These are phyloP conservation scores for Hirudo medicinalis DNA, from an alignment of 1,140 invertebrate species.

Conservation along the genomic window DNA sequence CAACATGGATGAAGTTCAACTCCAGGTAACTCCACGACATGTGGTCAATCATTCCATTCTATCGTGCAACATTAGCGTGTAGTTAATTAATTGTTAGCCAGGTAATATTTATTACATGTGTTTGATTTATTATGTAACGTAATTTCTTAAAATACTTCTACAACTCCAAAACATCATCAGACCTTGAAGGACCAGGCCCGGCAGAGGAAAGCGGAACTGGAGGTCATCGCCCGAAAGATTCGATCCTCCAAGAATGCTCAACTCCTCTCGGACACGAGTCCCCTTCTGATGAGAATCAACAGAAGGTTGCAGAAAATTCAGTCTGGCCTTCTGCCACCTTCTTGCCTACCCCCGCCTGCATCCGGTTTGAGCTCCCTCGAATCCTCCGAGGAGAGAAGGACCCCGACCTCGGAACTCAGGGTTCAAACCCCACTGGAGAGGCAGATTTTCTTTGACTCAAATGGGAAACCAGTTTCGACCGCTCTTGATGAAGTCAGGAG, in stretches of 20 bases:
- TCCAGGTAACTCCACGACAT: neutral
- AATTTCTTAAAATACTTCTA: neutral
- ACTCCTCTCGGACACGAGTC: neutral
- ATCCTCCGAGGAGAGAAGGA: neutral
- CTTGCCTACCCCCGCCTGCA: neutral
- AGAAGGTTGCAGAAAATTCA: neutral
- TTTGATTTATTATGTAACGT: too few species aligned
- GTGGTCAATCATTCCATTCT: neutral
- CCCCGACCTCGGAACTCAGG: neutral
- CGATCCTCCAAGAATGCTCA: neutral
- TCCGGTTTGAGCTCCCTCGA: neutral
- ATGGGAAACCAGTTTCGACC: neutral
- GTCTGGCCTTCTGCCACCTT: neutral
- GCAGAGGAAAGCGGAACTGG: slow-evolving; percentile 2
- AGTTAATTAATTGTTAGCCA: too few species aligned
- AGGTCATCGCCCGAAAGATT: neutral
- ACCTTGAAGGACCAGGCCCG: neutral
- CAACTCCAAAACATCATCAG: neutral
- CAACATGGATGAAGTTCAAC: neutral
- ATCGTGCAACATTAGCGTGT: too few species aligned
- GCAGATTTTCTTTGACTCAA: neutral
- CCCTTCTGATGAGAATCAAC: neutral
- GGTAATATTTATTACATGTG: too few species aligned
- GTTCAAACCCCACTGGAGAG: neutral
- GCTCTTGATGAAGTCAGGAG: too few species aligned